Evolutionary conservation across 2,113 vertebrate species (phyloP).

Genomic region (Burhinus oedicnemus): DNA sequence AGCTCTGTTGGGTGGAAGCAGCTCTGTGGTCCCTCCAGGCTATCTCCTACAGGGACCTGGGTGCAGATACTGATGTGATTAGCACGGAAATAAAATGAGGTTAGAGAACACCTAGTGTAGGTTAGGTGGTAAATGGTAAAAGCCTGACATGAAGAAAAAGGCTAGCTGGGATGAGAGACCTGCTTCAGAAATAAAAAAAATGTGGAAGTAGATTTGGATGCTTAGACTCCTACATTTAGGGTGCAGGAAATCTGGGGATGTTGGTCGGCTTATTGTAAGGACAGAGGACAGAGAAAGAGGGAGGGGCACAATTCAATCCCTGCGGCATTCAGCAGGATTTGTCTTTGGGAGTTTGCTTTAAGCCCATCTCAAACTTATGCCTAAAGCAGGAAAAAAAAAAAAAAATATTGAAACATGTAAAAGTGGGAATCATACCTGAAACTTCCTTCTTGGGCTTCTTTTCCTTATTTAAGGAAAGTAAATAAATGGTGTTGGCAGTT

Average conservation of each 20-base stretch:
- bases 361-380: neutral
- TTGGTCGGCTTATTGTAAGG: neutral
- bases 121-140: neutral
- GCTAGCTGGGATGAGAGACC: neutral
- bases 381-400: neutral
- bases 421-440: neutral
- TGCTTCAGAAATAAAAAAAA: neutral
- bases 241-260: neutral
- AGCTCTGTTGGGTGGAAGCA: neutral
- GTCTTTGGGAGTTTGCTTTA: neutral
- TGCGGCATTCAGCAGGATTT: neutral
- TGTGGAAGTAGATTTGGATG: neutral
- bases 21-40: neutral
- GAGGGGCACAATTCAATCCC: neutral
- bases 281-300: neutral
- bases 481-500: neutral
- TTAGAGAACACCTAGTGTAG: neutral
- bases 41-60: neutral
- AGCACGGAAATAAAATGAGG: neutral
- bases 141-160: neutral
- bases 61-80: neutral
- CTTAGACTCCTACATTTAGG: neutral
- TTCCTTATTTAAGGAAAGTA: neutral
- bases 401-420: neutral
- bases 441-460: neutral